phyloP scores from a whole-genome alignment of 1,140 invertebrate genomes.

The Anagrus nilaparvatae region DNA sequence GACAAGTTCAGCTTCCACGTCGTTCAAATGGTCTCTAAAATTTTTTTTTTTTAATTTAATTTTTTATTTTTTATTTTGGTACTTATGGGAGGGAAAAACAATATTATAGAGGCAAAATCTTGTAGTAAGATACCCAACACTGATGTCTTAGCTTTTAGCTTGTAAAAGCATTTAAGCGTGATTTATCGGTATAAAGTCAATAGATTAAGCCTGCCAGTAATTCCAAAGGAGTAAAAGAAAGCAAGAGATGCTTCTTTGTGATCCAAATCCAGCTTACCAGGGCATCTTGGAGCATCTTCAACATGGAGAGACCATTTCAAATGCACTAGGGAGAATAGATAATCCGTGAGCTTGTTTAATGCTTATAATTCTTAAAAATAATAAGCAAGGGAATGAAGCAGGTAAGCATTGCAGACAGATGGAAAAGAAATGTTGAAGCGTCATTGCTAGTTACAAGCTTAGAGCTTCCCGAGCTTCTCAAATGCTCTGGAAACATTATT shows the following conservation, averaged over 20 bases:
- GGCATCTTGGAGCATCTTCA: slow-evolving; percentile 72
- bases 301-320: slow-evolving; percentile 76
- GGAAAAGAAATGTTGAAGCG: slow-evolving; percentile 58
- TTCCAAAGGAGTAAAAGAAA: slow-evolving; percentile 48
- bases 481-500: slow-evolving; percentile 78
- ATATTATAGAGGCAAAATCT: no score
- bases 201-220: no score
- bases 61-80: no score
- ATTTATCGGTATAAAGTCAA: no score
- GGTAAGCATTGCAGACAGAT: slow-evolving; percentile 63
- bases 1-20: no score
- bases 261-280: slow-evolving; percentile 57
- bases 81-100: no score
- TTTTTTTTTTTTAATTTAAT: no score
- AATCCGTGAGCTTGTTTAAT: slow-evolving; percentile 20
- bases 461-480: slow-evolving; percentile 75
- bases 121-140: no score
- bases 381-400: slow-evolving; percentile 49
- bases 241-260: slow-evolving; percentile 51
- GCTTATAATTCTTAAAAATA: neutral
- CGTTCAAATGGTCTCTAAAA: no score
- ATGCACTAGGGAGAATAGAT: slow-evolving; percentile 73
- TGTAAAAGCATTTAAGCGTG: no score
- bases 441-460: slow-evolving; percentile 65
- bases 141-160: no score